Evolutionary conservation across 2,888 invertebrate genomes (phyloP), one percentile per base, ranked within the genome.

Genomic region (Nemurella pictetii): DNA sequence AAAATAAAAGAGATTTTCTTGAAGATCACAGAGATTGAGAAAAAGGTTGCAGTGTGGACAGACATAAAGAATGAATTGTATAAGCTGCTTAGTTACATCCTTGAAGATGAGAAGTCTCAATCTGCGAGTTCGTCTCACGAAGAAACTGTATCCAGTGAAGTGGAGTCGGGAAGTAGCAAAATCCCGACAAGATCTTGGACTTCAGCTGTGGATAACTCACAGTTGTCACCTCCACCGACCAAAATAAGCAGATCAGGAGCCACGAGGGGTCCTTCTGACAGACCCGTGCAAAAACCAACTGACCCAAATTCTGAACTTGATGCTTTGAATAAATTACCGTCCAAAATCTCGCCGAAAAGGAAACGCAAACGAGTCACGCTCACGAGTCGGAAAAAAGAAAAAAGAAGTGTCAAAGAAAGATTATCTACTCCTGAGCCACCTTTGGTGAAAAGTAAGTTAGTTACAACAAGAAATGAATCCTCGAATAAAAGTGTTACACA

Each of bases 1-100:
- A 81, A 36, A 26, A 25, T 81, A 35, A 84, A 88, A 84, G 91
- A 91, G 83, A 89, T 92, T 9, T 90, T 93, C 87, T 91, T 92
- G 83, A 91, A 93, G 88, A 93, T 94, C 92, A 92, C 92, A 87
- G 92, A 93, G 88, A 93, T 93, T 85, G 93, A 94, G 87, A 88
- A 92, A 86, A 92, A 93, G 88, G 93, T 93, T 87, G 92, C 93
- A 87, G 90, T 90, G 73, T 88, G 93, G 80, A 89, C 93, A 87
- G 91, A 92, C 88, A 93, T 93, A 88, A 93, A 93, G 88, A 92
- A 93, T 88, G 91, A 91, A 87, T 88, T 93, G 9, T 93, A 93
- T 87, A 91, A 91, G 91, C 92, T 87, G 90, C 89, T 81, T 91
- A 82, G 29, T 20, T 28, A n/a, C 27, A 82, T 82, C 28, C 55